These are phyloP conservation scores for Pseudoips prasinana DNA, from an alignment of 2,888 invertebrate genomes.

Conservation along the genomic window DNA sequence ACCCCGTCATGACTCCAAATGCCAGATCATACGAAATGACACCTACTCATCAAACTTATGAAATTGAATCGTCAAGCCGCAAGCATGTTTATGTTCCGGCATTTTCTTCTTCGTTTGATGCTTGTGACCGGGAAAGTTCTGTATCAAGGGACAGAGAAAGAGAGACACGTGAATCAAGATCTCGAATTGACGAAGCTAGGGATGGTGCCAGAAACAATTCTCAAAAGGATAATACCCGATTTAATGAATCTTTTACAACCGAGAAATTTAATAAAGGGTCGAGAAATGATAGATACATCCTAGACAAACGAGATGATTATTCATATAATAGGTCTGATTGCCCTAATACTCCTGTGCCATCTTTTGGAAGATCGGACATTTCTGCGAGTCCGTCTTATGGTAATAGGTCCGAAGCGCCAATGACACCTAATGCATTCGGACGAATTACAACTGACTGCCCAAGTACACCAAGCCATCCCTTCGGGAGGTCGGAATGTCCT, in stretches of 20 bases:
- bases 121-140: constrained; percentile 39
- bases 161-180: constrained; percentile 28
- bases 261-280: constrained; percentile 19
- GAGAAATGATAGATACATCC: constrained; percentile 33
- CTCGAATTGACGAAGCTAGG: constrained; percentile 21
- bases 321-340: constrained; percentile 32
- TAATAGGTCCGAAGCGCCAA: constrained; percentile 41
- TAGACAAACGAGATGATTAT: constrained; percentile 37
- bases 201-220: constrained; percentile 21
- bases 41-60: constrained; percentile 45
- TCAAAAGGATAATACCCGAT: constrained; percentile 24
- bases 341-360: constrained; percentile 32
- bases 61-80: constrained; percentile 43
- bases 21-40: constrained; percentile 51
- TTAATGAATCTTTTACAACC: constrained; percentile 20
- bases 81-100: constrained; percentile 65
- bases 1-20: constrained; percentile 38
- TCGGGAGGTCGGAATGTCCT: constrained; percentile 49
- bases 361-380: constrained; percentile 44
- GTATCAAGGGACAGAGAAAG: constrained; percentile 13
- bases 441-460: constrained; percentile 45
- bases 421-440: constrained; percentile 47
- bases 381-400: constrained; percentile 37
- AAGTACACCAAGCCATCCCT: constrained; percentile 43
- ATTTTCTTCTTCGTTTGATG: constrained; percentile 39